Conservation (phyloP, 2,797 vertebrate species). For the Thamnophis elegans region DNA sequence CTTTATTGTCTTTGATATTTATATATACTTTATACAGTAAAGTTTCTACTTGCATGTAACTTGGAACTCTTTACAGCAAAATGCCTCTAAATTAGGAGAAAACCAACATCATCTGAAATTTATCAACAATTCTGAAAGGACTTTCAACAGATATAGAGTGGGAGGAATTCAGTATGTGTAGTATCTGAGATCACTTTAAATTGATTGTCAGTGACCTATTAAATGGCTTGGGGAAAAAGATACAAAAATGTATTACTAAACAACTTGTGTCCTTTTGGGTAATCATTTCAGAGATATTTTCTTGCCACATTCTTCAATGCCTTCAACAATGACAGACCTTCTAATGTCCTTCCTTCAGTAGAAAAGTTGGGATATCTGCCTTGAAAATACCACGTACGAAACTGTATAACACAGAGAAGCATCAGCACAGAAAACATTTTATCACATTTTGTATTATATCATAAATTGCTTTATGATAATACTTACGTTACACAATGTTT, state of each 20-base stretch:
- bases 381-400: background rate
- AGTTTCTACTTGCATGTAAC: background rate
- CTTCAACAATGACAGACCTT: background rate
- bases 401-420: background rate
- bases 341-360: background rate
- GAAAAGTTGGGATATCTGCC: background rate
- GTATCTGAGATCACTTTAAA: background rate
- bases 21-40: background rate
- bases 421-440: background rate
- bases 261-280: too few relatives aligned
- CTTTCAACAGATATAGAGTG: background rate
- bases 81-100: background rate
- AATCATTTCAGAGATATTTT: background rate
- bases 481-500: background rate
- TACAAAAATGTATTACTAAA: background rate
- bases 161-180: background rate
- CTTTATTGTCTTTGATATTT: background rate
- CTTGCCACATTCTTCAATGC: background rate
- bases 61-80: background rate
- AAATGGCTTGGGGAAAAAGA: background rate
- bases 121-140: background rate
- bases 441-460: background rate
- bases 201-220: background rate
- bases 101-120: background rate
- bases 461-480: background rate